phyloP scores from a whole-genome alignment of 2,797 vertebrate genomes.

The Siniperca scherzeri region DNA sequence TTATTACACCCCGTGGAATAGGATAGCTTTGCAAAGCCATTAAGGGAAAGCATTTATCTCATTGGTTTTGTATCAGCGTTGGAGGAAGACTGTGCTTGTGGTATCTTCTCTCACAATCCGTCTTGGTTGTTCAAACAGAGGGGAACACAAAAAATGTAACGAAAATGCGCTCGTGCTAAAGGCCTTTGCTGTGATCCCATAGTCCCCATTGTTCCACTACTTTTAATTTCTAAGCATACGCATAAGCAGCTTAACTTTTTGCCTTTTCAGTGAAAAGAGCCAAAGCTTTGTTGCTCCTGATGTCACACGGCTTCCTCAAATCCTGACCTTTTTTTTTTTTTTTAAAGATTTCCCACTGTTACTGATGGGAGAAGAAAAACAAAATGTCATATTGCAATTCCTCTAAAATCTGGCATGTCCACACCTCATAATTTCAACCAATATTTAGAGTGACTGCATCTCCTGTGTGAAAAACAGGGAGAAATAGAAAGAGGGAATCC shows the following conservation, averaged over 20 bases:
- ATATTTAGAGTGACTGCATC: background rate
- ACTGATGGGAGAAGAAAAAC: slow-evolving; percentile 31
- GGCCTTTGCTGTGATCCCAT: slow-evolving; percentile 37
- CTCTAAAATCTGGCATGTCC: background rate
- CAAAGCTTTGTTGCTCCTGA: slow-evolving; percentile 69
- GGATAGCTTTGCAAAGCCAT: slow-evolving; percentile 78
- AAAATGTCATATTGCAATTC: slow-evolving; percentile 18
- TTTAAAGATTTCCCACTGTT: slow-evolving; percentile 34
- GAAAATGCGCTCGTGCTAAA: slow-evolving; percentile 41
- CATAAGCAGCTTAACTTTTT: slow-evolving; percentile 82
- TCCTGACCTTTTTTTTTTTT: slow-evolving; percentile 31
- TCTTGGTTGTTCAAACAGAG: slow-evolving; percentile 37
- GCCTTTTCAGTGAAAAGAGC: slow-evolving; percentile 73
- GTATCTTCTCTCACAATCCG: slow-evolving; percentile 49
- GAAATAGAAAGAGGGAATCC: background rate
- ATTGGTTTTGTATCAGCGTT: slow-evolving; percentile 74
- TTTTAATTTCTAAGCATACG: slow-evolving; percentile 77
- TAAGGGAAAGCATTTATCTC: slow-evolving; percentile 78
- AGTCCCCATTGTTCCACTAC: slow-evolving; percentile 71
- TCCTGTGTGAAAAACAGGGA: background rate
- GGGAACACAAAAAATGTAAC: slow-evolving; percentile 41
- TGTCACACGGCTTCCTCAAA: slow-evolving; percentile 57
- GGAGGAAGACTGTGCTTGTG: slow-evolving; percentile 43
- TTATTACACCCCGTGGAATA: slow-evolving; percentile 83
- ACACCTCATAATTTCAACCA: background rate